Base-by-base conservation (phyloP, 92 coral and sea anemone genomes). In the Siderastrea radians region DNA sequence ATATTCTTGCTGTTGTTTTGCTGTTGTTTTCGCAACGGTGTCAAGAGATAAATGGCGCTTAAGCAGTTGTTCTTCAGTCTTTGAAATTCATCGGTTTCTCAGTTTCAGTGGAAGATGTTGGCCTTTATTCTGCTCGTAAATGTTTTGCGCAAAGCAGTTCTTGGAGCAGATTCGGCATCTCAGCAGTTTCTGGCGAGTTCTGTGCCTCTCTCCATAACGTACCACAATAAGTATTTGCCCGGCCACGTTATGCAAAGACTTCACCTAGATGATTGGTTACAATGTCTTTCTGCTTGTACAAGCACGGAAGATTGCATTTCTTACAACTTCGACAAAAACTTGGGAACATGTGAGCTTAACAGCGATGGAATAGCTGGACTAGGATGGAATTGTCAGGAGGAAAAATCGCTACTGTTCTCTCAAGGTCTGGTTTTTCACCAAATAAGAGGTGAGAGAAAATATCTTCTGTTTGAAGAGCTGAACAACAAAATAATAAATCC, bases 341-440 rank as follows among this genome's bases (percentile, higher is more conserved):
- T 63, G 46, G 72, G 72, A 62, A 62, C n/a, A 2, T 79, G 83
- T 8, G 83, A 79, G 57, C 47, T 79, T 1, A 63, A 48, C 59
- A 51, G 59, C 10, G 83, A 1, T 10, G 83, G 83, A 0, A 7
- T 79, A 50, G 53, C 80, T 0, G 8, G 58, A 3, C 8, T 45
- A 50, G 47, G 72, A 13, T 12, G 19, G 49, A 38, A 79, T 4
- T 79, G 83, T 9, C 2, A 49, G n/a, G 60, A 15, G 5, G 72
- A 63, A 48, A 62, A 46, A 7, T 17, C 13, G 16, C 83, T 79
- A 6, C 3, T 15, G 3, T 49, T 10, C 44, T 12, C 59, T 14
- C 55, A 49, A 49, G 72, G 60, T 7, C 10, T 10, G 72, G n/a
- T 79, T 14, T 79, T 79, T 79, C 83, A 79, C 47, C 83, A 79